Percentiles rank a stretch among this genome's conserved stretches.
phyloP scores from a whole-genome alignment of 2,113 vertebrate species.

The Channa argus region DNA sequence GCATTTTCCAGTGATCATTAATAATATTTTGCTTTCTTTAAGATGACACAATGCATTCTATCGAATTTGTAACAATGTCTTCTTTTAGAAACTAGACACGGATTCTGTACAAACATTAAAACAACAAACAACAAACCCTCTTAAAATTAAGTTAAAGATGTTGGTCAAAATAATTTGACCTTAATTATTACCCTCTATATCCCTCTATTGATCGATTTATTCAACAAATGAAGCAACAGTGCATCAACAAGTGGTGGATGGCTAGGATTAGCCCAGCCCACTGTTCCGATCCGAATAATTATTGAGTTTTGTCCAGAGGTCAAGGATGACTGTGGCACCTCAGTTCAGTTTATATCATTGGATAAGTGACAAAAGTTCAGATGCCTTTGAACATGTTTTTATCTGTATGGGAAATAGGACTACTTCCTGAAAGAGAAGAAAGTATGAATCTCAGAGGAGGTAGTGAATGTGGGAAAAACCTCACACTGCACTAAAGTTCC shows the following conservation, averaged over 20 bases:
- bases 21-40: not conserved
- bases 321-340: not conserved
- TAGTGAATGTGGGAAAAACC: slow-evolving; percentile 1
- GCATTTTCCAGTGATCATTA: not conserved
- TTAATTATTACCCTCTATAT: slow-evolving; percentile 9
- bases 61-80: too few species aligned
- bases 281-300: not conserved
- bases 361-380: slow-evolving; percentile 7
- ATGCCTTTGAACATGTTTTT: slow-evolving; percentile 8
- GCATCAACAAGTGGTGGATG: slow-evolving; percentile 18
- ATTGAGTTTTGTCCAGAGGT: not conserved
- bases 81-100: not conserved
- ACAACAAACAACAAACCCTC: slow-evolving; percentile 12
- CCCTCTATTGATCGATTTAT: slow-evolving; percentile 25
- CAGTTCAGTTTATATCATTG: not conserved
- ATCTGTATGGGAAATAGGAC: slow-evolving; percentile 28
- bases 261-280: not conserved
- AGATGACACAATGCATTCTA: not conserved
- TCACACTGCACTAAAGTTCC: not conserved
- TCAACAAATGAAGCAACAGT: slow-evolving; percentile 2
- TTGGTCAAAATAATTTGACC: slow-evolving; percentile 45
- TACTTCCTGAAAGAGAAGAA: slow-evolving; percentile 33
- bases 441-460: slow-evolving; percentile 28
- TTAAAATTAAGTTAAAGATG: slow-evolving; percentile 43
- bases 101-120: slow-evolving; percentile 12